Conservation (phyloP, 2,888 invertebrate genomes). For the Harpalus rufipes region DNA sequence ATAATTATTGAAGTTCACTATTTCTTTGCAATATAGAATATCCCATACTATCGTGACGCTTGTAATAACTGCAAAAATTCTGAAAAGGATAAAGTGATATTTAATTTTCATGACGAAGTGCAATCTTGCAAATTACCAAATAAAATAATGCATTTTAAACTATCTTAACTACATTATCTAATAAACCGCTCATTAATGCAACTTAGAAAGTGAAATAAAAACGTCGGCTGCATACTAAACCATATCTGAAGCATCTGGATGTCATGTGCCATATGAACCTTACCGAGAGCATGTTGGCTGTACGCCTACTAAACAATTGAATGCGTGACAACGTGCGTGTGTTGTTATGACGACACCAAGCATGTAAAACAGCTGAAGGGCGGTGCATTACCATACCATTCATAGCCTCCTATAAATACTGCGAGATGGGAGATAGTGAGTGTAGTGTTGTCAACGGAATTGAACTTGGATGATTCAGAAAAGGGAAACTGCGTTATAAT, state of each 20-base stretch:
- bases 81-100: no score
- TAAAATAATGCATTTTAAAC: constrained; percentile 28
- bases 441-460: no score
- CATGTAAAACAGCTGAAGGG: constrained; percentile 58
- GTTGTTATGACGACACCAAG: constrained; percentile 53
- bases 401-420: neutral
- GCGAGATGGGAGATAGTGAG: no score
- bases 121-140: neutral
- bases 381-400: constrained; percentile 51
- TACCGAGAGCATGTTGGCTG: constrained; percentile 4
- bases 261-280: constrained; percentile 24
- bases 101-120: no score
- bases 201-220: constrained; percentile 42
- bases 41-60: no score
- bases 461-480: no score
- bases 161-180: constrained; percentile 24
- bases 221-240: constrained; percentile 19
- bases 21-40: no score
- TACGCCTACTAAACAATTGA: constrained; percentile 50
- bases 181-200: constrained; percentile 35
- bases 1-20: no score
- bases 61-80: no score
- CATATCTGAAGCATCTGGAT: constrained; percentile 14
- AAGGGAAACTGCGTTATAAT: no score
- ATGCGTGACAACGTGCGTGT: constrained; percentile 50